phyloP scores from a whole-genome alignment of 2,797 vertebrate genomes.

The Centropyge bicolor region DNA sequence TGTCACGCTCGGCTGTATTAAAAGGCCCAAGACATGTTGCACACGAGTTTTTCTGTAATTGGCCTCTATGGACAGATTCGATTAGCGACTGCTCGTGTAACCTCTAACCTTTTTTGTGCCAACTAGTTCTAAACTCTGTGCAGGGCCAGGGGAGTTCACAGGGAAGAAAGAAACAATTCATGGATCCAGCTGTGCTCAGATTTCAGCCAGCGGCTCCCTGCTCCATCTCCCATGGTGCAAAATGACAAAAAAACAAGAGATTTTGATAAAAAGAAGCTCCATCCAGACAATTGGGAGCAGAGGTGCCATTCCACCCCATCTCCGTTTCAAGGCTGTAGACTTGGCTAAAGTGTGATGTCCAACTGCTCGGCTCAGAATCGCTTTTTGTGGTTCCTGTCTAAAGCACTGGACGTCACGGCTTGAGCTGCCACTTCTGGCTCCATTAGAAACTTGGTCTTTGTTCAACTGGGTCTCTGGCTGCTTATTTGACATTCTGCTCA shows the following conservation, averaged over 20 bases:
- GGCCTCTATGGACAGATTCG: constrained; percentile 47
- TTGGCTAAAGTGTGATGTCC: constrained; percentile 57
- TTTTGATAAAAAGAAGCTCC: constrained; percentile 53
- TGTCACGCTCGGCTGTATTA: constrained; percentile 26
- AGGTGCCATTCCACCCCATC: constrained; percentile 24
- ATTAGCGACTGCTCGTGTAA: constrained; percentile 51
- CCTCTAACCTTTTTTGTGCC: constrained; percentile 40
- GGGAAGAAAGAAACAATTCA: constrained; percentile 64
- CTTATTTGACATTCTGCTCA: constrained; percentile 78
- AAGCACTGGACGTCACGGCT: constrained; percentile 53
- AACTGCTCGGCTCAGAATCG: constrained; percentile 52
- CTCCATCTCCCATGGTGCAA: constrained; percentile 21
- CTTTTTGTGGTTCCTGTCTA: constrained; percentile 58
- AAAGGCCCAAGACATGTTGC: constrained; percentile 46
- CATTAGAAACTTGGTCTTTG: constrained; percentile 59
- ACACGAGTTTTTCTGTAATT: constrained; percentile 51
- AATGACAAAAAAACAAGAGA: constrained; percentile 47
- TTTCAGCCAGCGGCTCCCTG: constrained; percentile 48
- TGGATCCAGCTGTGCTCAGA: constrained; percentile 60
- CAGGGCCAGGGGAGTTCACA: constrained; percentile 46
- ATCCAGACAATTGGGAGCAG: constrained; percentile 46
- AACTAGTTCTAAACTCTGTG: constrained; percentile 41
- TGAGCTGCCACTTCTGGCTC: constrained; percentile 54
- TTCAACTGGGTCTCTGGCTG: constrained; percentile 36
- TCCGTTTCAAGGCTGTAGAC: constrained; percentile 41